Percentiles rank a stretch among this genome's conserved stretches.
Evolutionary conservation across 2,797 vertebrate genomes (phyloP).

Genomic region (Geotrypetes seraphini): DNA sequence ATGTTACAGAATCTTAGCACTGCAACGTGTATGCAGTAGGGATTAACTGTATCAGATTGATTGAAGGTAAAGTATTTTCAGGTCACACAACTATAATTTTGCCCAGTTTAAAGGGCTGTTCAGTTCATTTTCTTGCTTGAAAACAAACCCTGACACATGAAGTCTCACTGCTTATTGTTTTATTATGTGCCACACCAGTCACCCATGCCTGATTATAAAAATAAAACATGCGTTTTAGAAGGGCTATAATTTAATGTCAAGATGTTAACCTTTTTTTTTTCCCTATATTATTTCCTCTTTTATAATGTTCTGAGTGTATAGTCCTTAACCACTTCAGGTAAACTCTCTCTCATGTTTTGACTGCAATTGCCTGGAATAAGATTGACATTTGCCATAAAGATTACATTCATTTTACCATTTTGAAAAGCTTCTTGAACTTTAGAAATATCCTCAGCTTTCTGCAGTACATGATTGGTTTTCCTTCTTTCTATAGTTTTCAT

Average conservation of each 20-base stretch:
- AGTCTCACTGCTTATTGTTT: conserved; percentile 15
- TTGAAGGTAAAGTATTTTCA: conserved; percentile 2
- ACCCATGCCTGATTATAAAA: conserved; percentile 19
- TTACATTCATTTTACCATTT: conserved; percentile 28
- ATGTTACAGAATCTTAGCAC: too few relatives aligned
- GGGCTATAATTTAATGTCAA: conserved; percentile 31
- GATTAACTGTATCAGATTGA: not conserved
- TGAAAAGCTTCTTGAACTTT: conserved; percentile 47
- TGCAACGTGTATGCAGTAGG: too few relatives aligned
- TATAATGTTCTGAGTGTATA: conserved; percentile 22
- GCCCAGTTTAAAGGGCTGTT: conserved; percentile 9
- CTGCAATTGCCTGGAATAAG: conserved; percentile 30
- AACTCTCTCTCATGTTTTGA: conserved; percentile 28
- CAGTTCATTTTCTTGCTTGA: conserved; percentile 4
- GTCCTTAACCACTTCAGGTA: conserved; percentile 24
- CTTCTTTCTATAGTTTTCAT: conserved; percentile 19
- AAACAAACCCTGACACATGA: conserved; percentile 17
- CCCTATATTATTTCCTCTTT: conserved; percentile 23
- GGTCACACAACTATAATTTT: conserved; percentile 17
- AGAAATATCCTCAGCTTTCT: conserved; percentile 39
- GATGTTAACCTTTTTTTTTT: conserved; percentile 33
- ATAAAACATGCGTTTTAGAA: conserved; percentile 23
- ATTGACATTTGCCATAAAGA: conserved; percentile 39
- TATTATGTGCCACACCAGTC: conserved; percentile 10
- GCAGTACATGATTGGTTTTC: conserved; percentile 23